A percentile compares a stretch with the other conserved stretches of the same genome.
Evolutionary conservation across 2,797 vertebrate species (phyloP).

Genomic region (Lates japonicus): DNA sequence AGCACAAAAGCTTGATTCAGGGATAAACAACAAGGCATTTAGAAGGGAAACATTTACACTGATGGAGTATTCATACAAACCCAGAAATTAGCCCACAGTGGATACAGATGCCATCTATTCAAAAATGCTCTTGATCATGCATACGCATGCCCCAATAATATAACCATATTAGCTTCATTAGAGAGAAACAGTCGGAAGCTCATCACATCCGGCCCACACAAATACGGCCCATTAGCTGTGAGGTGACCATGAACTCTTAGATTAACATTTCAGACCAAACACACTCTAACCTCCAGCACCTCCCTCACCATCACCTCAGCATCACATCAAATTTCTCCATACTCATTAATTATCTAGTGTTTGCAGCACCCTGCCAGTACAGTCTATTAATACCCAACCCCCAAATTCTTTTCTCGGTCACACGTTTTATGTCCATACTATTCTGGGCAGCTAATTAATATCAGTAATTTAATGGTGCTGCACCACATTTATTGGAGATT

Average conservation of each 20-base stretch:
- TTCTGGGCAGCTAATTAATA: slow-evolving; percentile 75
- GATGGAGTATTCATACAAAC: slow-evolving; percentile 53
- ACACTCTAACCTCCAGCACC: slow-evolving; percentile 57
- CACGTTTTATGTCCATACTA: slow-evolving; percentile 61
- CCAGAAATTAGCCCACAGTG: slow-evolving; percentile 50
- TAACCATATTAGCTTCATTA: slow-evolving; percentile 70
- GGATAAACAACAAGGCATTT: slow-evolving; percentile 24
- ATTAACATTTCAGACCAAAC: slow-evolving; percentile 82
- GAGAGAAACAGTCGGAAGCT: slow-evolving; percentile 70
- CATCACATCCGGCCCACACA: slow-evolving; percentile 58
- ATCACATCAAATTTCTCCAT: slow-evolving; percentile 70
- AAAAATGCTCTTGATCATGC: slow-evolving; percentile 58
- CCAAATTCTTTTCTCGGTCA: slow-evolving; percentile 24
- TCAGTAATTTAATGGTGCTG: slow-evolving; percentile 68
- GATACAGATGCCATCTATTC: slow-evolving; percentile 48
- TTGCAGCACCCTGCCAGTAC: slow-evolving; percentile 66
- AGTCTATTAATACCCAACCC: slow-evolving; percentile 69
- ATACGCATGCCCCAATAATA: slow-evolving; percentile 57
- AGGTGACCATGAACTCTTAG: slow-evolving; percentile 71
- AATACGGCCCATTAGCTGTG: slow-evolving; percentile 73
- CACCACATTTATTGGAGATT: slow-evolving; percentile 74
- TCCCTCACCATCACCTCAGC: slow-evolving; percentile 61
- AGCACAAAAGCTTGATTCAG: slow-evolving; percentile 12
- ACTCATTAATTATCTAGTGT: slow-evolving; percentile 80
- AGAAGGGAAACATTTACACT: slow-evolving; percentile 53